Evolutionary conservation across 1,140 invertebrate species (phyloP).

Genomic region (Sycobia sp.): DNA sequence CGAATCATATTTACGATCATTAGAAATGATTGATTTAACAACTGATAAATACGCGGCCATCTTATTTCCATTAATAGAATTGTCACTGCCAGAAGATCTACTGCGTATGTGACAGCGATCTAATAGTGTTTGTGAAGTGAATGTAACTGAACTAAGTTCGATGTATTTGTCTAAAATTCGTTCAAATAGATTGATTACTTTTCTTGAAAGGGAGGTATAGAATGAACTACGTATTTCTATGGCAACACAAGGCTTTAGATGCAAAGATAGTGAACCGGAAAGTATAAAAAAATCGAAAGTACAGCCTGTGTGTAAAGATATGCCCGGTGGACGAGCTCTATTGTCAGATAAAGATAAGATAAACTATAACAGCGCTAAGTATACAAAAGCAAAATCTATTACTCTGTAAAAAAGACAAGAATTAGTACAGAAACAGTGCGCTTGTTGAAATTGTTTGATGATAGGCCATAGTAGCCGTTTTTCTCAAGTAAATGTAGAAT

Average conservation of each 20-base stretch:
- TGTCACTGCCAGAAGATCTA: too few relatives aligned
- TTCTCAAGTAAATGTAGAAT: slow-evolving; percentile 19
- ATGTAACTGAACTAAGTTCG: too few relatives aligned
- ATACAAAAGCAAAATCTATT: slow-evolving; percentile 26
- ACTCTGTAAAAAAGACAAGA: slow-evolving; percentile 15
- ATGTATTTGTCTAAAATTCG: slow-evolving; percentile 1
- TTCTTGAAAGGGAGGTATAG: slow-evolving; percentile 36
- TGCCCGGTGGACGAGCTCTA: slow-evolving; percentile 21
- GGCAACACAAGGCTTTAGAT: slow-evolving; percentile 29
- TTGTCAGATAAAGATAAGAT: slow-evolving; percentile 16
- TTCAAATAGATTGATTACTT: too few relatives aligned
- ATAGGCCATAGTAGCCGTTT: slow-evolving; percentile 10
- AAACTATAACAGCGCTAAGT: slow-evolving; percentile 9
- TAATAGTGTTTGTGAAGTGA: too few relatives aligned
- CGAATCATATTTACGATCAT: slow-evolving; percentile 29
- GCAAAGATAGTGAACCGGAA: not conserved
- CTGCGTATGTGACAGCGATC: slow-evolving; percentile 41
- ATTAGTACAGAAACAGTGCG: slow-evolving; percentile 6
- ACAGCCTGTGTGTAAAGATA: not conserved
- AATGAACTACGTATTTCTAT: slow-evolving; percentile 41
- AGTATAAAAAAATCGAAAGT: not conserved
- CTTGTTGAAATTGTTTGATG: slow-evolving; percentile 34
- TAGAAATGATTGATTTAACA: slow-evolving; percentile 45
- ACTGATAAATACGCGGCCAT: slow-evolving; percentile 44
- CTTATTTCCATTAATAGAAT: slow-evolving; percentile 47